Percentiles rank a stretch among this genome's conserved stretches.
phyloP scores from a whole-genome alignment of 2,888 invertebrate genomes.

The Trachelus troglodyta region DNA sequence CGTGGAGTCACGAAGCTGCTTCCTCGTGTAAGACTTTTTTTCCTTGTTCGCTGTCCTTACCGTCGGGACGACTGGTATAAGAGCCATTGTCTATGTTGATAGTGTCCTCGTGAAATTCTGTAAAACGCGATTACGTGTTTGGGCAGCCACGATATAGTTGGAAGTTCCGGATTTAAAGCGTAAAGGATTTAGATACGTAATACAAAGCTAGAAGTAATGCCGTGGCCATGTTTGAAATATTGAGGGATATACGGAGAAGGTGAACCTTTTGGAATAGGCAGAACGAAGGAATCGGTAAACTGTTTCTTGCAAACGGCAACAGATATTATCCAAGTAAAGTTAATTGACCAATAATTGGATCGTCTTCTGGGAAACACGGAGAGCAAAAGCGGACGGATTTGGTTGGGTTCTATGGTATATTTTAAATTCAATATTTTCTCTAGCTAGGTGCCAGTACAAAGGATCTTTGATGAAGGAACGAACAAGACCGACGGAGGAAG shows the following conservation, averaged over 20 bases:
- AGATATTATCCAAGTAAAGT: no score
- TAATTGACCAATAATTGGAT: no score
- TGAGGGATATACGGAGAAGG: background rate
- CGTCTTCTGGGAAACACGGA: no score
- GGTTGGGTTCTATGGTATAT: no score
- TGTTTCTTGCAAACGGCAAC: no score
- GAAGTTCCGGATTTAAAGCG: no score
- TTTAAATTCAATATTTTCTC: no score
- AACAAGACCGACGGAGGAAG: no score
- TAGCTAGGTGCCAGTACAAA: no score
- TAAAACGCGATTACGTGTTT: background rate
- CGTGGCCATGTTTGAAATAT: background rate
- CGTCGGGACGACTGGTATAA: background rate
- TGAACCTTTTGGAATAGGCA: background rate
- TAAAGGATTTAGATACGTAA: background rate
- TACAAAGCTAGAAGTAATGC: background rate
- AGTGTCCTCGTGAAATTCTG: background rate
- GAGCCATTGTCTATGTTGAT: background rate
- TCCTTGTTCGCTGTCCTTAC: background rate
- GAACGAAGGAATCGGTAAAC: background rate
- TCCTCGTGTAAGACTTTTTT: background rate
- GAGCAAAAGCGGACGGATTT: no score
- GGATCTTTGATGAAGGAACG: no score
- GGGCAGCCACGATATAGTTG: background rate
- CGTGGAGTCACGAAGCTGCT: background rate